phyloP scores from a whole-genome alignment of 2,888 invertebrate species.

The Ectobius pallidus region DNA sequence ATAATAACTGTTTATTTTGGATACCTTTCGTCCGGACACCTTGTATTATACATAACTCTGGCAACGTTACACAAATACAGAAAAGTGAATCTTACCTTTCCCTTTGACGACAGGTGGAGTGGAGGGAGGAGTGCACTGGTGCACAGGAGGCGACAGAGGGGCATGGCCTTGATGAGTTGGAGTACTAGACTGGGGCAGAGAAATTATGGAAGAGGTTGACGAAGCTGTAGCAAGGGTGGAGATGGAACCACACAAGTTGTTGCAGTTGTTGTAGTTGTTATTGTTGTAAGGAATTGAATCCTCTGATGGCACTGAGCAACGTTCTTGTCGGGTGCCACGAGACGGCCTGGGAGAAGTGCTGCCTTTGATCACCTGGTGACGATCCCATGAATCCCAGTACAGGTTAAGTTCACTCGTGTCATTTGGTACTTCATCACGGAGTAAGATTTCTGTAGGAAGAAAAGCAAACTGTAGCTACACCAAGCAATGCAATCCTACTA shows the following conservation, averaged over 20 bases:
- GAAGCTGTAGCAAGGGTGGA: conserved; percentile 46
- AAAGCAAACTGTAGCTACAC: no score
- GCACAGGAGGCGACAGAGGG: conserved; percentile 48
- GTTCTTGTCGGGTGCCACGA: conserved; percentile 55
- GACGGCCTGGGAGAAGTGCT: conserved; percentile 59
- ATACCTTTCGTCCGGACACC: no score
- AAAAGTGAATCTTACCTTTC: conserved; percentile 48
- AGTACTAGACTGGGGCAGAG: conserved; percentile 58
- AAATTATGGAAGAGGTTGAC: conserved; percentile 59
- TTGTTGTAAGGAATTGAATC: conserved; percentile 57
- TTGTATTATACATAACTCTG: background rate
- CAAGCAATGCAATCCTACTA: no score
- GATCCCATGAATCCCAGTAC: conserved; percentile 96
- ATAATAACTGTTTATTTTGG: no score
- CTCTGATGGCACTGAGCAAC: conserved; percentile 66
- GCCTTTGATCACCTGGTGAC: conserved; percentile 59
- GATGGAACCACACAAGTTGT: conserved; percentile 46
- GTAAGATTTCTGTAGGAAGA: conserved; percentile 61
- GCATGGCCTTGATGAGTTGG: conserved; percentile 54
- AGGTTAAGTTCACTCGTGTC: conserved; percentile 68
- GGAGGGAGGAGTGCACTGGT: conserved; percentile 58
- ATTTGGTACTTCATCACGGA: conserved; percentile 62
- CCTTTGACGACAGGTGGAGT: conserved; percentile 58
- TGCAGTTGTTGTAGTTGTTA: conserved; percentile 53
- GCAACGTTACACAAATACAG: no score